These are phyloP conservation scores for Spialia ferax DNA, from an alignment of 2,888 invertebrate genomes.

Conservation along the genomic window DNA sequence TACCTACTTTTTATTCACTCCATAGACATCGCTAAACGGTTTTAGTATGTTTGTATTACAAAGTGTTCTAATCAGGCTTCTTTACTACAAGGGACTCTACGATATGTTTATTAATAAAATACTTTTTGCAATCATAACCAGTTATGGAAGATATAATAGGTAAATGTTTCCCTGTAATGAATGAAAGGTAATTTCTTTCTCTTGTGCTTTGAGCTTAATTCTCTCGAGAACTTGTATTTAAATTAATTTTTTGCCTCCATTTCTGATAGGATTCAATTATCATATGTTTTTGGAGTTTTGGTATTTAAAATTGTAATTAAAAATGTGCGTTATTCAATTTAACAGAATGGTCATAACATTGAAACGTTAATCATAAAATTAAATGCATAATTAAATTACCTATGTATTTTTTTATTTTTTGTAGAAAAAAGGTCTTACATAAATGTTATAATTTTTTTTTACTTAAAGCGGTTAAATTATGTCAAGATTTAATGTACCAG, in stretches of 20 bases:
- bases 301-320: background rate
- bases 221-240: background rate
- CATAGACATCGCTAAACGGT: too few relatives aligned
- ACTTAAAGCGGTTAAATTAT: too few relatives aligned
- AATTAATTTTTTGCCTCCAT: background rate
- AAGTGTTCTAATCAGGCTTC: too few relatives aligned
- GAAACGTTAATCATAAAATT: background rate
- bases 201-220: background rate
- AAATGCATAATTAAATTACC: background rate
- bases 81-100: too few relatives aligned
- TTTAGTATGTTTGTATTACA: too few relatives aligned
- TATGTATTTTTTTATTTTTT: too few relatives aligned
- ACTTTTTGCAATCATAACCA: background rate
- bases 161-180: background rate
- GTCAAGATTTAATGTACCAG: too few relatives aligned
- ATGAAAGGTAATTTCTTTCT: slow-evolving; percentile 1
- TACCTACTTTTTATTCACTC: too few relatives aligned
- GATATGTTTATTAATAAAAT: background rate
- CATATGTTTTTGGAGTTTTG: background rate
- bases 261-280: background rate
- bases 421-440: too few relatives aligned
- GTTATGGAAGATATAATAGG: background rate
- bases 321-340: background rate
- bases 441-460: too few relatives aligned
- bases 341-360: background rate